Evolutionary conservation across 2,888 invertebrate species (phyloP), one percentile per base, ranked within the genome.

Genomic region (Liposcelis brunnea): DNA sequence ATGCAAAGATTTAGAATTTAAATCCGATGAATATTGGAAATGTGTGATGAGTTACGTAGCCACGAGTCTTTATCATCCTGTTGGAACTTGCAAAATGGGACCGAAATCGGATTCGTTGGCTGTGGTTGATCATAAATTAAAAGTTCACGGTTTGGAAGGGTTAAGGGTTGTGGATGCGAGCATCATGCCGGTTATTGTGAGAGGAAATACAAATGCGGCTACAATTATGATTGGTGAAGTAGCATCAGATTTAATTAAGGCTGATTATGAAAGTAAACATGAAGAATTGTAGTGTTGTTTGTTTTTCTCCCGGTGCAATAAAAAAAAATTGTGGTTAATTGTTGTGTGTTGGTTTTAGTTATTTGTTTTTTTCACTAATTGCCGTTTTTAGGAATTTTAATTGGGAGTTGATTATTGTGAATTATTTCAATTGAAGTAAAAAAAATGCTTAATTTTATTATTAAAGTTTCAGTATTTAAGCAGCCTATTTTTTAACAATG

Each of bases 191-290:
- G 14, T 35, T 15, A 35, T 35, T 6, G 16, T 16, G 4, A 4
- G 35, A 10, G 35, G 35, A 15, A 35, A 35, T 26, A 26, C 26
- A 26, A 26, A 26, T 26, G 26, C 26, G 4, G 26, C 26, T 8
- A 6, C 26, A 6, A 8, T 26, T 4, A 26, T 26, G 26, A 26
- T 26, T 26, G 26, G 26, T 6, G 26, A 26, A 26, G 8, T 18
- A 14, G 37, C 26, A 26, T 26, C 26, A 6, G 84, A 86, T 55
- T 75, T 87, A 71, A 82, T 87, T 52, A 83, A 82, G 57, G 70
- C 77, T 57, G 78, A 81, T 51, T 81, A 80, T 75, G 45, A 36
- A 26, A 26, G 4, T 8, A 8, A 26, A 26, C 26, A 26, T 26
- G 8, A 4, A 8, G 26, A 26, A 26, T 26, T 26, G 26, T 26